These are phyloP conservation scores for Anableps anableps DNA, from an alignment of 2,797 vertebrate species.

Conservation along the genomic window DNA sequence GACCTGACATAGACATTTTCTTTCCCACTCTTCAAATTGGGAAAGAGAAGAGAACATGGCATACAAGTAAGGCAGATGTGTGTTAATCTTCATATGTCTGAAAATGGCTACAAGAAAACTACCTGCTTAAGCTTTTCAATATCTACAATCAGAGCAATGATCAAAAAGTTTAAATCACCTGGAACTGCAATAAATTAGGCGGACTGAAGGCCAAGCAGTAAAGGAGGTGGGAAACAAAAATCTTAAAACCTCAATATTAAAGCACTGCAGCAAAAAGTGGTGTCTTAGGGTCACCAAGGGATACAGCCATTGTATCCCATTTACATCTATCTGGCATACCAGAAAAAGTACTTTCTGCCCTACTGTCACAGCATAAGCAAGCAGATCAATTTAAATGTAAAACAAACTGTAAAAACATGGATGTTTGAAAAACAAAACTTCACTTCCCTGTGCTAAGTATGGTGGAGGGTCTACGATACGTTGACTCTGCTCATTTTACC, in stretches of 20 bases:
- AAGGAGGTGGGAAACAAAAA: not conserved
- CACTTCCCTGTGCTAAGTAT: not conserved
- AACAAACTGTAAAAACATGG: not conserved
- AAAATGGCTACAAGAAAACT: not conserved
- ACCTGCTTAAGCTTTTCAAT: not conserved
- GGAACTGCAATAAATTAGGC: not conserved
- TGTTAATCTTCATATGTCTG: not conserved
- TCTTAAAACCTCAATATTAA: not conserved
- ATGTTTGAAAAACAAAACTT: not conserved
- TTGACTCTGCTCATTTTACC: not conserved
- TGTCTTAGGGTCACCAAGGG: not conserved
- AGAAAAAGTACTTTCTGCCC: not conserved
- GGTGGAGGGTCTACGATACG: not conserved
- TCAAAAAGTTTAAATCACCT: not conserved
- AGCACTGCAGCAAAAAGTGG: too few species aligned
- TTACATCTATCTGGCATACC: not conserved
- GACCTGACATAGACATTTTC: not conserved
- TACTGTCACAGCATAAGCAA: not conserved
- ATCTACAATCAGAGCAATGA: not conserved
- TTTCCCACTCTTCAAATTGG: not conserved
- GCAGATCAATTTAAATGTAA: not conserved
- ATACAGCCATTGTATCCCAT: not conserved
- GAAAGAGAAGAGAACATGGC: not conserved
- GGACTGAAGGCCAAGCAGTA: too few species aligned
- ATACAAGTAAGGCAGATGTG: not conserved